Conservation (phyloP, 1,140 invertebrate species). For the Phocides pigmalion region DNA sequence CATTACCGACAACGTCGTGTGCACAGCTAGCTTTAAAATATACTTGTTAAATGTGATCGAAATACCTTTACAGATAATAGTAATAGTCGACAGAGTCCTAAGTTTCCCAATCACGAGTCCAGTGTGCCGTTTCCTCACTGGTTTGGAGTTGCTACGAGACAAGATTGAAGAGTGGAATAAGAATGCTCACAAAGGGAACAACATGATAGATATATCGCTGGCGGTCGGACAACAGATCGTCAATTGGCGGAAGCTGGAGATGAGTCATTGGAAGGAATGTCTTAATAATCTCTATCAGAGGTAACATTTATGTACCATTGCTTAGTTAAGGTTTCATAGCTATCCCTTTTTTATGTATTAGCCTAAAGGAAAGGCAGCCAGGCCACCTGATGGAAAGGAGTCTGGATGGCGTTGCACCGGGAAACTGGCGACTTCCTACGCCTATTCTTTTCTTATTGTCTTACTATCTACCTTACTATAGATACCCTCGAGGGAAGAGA, state of each 20-base stretch:
- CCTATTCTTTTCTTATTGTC: no score
- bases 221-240: constrained; percentile 92
- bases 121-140: constrained; percentile 94
- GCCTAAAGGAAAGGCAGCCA: no score
- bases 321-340: not conserved
- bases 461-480: no score
- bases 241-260: constrained; percentile 95
- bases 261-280: constrained; percentile 93
- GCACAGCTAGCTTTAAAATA: no score
- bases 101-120: constrained; percentile 91
- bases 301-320: constrained; percentile 46
- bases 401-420: no score
- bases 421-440: no score
- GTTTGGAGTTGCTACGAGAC: constrained; percentile 93
- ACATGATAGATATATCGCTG: constrained; percentile 88
- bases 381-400: no score
- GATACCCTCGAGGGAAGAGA: no score
- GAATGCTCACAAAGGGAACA: constrained; percentile 94
- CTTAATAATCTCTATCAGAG: constrained; percentile 86
- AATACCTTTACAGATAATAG: constrained; percentile 83
- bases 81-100: constrained; percentile 90
- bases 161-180: constrained; percentile 96
- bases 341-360: not conserved
- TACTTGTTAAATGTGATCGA: no score
- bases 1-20: no score